phyloP scores from a whole-genome alignment of 2,797 vertebrate genomes.

The Hippopotamyrus pictus region DNA sequence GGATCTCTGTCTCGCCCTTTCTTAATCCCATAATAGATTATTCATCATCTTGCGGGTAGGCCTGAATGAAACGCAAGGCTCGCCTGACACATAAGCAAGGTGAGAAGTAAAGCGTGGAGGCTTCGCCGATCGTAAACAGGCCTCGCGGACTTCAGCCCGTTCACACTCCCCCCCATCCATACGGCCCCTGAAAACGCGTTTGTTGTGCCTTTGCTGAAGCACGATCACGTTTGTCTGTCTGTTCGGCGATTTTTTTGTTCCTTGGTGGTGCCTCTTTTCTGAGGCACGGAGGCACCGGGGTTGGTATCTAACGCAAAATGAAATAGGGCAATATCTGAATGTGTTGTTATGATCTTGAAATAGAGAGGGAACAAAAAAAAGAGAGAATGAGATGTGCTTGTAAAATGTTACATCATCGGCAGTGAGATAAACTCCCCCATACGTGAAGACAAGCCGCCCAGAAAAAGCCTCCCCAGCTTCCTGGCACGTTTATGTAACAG shows the following conservation, averaged over 20 bases:
- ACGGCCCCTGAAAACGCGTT: not conserved
- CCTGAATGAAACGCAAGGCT: conserved; percentile 1
- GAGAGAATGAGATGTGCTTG: conserved; percentile 12
- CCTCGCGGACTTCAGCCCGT: not conserved
- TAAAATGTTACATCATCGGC: conserved; percentile 13
- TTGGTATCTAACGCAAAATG: not conserved
- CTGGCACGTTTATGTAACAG: not conserved
- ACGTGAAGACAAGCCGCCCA: not conserved
- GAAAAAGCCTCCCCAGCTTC: not conserved
- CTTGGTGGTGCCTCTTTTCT: not conserved
- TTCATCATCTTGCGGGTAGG: not conserved
- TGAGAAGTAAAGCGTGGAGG: not conserved
- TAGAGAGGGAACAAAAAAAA: not conserved
- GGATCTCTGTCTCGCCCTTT: not conserved
- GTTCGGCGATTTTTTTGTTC: not conserved
- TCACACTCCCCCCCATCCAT: not conserved
- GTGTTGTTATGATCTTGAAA: not conserved
- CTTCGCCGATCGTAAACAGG: not conserved
- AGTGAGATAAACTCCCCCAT: not conserved
- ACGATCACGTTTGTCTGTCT: not conserved
- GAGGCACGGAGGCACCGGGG: not conserved
- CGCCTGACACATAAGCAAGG: conserved; percentile 1
- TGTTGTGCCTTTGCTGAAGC: not conserved
- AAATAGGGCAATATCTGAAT: not conserved
- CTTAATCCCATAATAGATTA: not conserved